Conservation (phyloP, 2,113 vertebrate species). For the Perognathus longimembris region DNA sequence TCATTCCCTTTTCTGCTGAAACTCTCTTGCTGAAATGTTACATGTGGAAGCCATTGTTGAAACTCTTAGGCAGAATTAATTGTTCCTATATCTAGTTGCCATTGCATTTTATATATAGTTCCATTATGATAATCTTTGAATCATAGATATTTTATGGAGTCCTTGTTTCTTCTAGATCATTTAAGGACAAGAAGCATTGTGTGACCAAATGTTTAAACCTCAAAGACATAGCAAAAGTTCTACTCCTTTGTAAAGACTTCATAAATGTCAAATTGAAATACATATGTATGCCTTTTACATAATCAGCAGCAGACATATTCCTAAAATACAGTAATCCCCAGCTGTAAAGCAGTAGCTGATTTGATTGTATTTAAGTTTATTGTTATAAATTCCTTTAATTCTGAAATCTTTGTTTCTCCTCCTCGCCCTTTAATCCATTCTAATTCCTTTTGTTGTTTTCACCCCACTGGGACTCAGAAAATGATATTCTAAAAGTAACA, state of each 20-base stretch:
- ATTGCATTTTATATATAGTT: background rate
- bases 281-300: background rate
- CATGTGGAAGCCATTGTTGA: background rate
- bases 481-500: background rate
- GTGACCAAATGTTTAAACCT: background rate
- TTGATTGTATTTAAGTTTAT: background rate
- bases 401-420: background rate
- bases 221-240: background rate
- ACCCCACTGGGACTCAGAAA: background rate
- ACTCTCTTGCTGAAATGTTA: background rate
- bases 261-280: slow-evolving; percentile 5
- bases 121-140: background rate
- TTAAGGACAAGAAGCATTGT: background rate
- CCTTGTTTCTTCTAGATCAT: slow-evolving; percentile 15
- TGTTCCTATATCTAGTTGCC: background rate
- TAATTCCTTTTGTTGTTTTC: background rate
- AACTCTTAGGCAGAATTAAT: background rate
- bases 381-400: background rate
- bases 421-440: background rate
- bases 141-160: background rate
- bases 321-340: background rate
- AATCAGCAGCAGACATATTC: background rate
- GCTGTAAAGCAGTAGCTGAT: background rate
- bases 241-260: background rate
- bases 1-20: background rate